These are phyloP conservation scores for Lemur catta DNA, from an alignment of 2,797 vertebrate genomes.

Conservation along the genomic window DNA sequence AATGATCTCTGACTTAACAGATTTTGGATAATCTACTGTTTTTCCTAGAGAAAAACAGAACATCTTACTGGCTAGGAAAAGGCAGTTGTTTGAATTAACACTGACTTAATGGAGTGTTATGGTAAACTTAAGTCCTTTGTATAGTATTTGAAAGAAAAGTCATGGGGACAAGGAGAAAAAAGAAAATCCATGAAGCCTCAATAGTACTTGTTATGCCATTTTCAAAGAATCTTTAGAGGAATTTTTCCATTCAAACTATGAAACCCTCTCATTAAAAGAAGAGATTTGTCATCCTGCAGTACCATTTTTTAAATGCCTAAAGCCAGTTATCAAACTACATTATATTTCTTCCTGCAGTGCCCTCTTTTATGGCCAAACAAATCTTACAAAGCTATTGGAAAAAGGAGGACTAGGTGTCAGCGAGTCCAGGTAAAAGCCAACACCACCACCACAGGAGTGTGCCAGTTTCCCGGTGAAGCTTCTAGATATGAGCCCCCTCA, in stretches of 20 bases:
- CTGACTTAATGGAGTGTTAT: background rate
- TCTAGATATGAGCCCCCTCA: background rate
- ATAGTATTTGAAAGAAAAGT: constrained; percentile 13
- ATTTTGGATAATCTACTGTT: background rate
- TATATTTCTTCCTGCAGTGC: background rate
- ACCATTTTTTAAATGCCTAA: constrained; percentile 5
- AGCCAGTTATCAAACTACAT: background rate
- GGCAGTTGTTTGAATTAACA: background rate
- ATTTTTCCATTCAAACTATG: background rate
- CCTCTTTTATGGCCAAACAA: background rate
- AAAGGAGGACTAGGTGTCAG: background rate
- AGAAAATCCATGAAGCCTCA: background rate
- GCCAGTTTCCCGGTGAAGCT: background rate
- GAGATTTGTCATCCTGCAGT: background rate
- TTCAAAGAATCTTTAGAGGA: background rate
- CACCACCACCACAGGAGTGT: background rate
- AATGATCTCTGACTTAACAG: background rate
- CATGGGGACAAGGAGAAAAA: background rate
- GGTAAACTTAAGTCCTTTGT: background rate
- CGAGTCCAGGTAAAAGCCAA: background rate
- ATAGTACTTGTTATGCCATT: background rate
- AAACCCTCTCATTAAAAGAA: background rate
- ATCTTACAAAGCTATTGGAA: background rate
- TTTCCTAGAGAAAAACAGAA: constrained; percentile 23
- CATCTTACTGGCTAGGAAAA: background rate